phyloP scores from a whole-genome alignment of 1,140 invertebrate genomes.

The Bathynomus jamesi region DNA sequence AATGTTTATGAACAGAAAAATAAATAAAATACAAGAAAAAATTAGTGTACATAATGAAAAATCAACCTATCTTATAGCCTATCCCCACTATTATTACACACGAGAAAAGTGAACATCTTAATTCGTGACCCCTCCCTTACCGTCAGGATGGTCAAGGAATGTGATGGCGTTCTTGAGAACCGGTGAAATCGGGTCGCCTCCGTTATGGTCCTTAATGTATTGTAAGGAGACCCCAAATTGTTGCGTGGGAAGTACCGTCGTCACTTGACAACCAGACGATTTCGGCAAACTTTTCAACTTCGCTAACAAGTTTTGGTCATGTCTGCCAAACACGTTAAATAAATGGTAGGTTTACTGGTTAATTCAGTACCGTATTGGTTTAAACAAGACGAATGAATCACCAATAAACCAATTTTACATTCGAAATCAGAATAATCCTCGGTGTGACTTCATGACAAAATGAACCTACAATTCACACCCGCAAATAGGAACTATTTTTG shows the following conservation, averaged over 20 bases:
- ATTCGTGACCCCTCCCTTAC: slow-evolving; percentile 50
- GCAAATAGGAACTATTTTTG: no score
- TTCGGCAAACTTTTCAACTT: slow-evolving; percentile 50
- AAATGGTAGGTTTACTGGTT: no score
- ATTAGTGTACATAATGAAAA: no score
- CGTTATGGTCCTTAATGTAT: slow-evolving; percentile 82
- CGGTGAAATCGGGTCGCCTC: slow-evolving; percentile 70
- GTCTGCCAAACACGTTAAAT: slow-evolving; percentile 52
- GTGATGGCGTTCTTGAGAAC: slow-evolving; percentile 55
- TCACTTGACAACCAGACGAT: slow-evolving; percentile 40
- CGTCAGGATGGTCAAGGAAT: slow-evolving; percentile 48
- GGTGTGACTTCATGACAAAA: no score
- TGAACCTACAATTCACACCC: no score
- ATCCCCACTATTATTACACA: slow-evolving; percentile 37
- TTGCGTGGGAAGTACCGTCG: slow-evolving; percentile 59
- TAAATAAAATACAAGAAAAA: no score
- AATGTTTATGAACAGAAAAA: no score
- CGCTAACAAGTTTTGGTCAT: slow-evolving; percentile 59
- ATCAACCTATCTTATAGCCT: no score
- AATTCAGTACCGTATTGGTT: no score
- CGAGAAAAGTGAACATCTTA: neutral
- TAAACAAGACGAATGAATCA: no score
- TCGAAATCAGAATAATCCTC: no score
- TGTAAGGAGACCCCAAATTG: slow-evolving; percentile 90
- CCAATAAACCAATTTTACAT: no score